Evolutionary conservation across 2,888 invertebrate species (phyloP).

Genomic region (Troides helena): DNA sequence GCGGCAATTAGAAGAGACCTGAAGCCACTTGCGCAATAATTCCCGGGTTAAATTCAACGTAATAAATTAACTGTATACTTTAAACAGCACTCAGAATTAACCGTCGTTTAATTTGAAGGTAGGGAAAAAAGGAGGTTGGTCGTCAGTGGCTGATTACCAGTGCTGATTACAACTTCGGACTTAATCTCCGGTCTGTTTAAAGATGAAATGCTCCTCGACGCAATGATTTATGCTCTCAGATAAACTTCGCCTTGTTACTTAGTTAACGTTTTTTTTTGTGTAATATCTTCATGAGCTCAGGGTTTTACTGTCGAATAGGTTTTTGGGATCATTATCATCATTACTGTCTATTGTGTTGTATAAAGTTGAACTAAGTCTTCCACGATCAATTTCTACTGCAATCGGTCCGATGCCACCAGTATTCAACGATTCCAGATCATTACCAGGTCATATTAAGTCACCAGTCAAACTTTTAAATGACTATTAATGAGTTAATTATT

Average conservation of each 20-base stretch:
- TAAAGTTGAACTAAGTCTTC: too few relatives aligned
- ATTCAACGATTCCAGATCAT: too few relatives aligned
- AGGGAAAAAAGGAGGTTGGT: conserved; percentile 46
- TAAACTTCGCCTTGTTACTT: conserved; percentile 25
- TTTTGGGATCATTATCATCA: too few relatives aligned
- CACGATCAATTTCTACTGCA: too few relatives aligned
- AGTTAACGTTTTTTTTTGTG: conserved; percentile 14
- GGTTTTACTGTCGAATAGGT: too few relatives aligned
- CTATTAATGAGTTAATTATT: too few relatives aligned
- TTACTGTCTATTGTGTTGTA: too few relatives aligned
- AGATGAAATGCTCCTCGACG: conserved; percentile 52
- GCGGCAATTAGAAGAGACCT: conserved; percentile 64
- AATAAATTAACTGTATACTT: conserved; percentile 68
- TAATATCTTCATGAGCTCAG: too few relatives aligned
- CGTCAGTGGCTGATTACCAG: conserved; percentile 56
- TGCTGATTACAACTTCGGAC: conserved; percentile 62
- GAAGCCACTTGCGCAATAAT: conserved; percentile 67
- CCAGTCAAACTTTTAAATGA: too few relatives aligned
- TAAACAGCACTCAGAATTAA: conserved; percentile 71
- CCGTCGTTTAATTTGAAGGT: conserved; percentile 68
- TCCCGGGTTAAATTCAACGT: conserved; percentile 66
- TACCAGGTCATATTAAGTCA: too few relatives aligned
- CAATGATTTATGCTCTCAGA: conserved; percentile 41
- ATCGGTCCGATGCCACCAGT: too few relatives aligned
- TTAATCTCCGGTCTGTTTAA: conserved; percentile 60